Conservation (phyloP, 2,113 vertebrate species). For the Phocoena sinus region DNA sequence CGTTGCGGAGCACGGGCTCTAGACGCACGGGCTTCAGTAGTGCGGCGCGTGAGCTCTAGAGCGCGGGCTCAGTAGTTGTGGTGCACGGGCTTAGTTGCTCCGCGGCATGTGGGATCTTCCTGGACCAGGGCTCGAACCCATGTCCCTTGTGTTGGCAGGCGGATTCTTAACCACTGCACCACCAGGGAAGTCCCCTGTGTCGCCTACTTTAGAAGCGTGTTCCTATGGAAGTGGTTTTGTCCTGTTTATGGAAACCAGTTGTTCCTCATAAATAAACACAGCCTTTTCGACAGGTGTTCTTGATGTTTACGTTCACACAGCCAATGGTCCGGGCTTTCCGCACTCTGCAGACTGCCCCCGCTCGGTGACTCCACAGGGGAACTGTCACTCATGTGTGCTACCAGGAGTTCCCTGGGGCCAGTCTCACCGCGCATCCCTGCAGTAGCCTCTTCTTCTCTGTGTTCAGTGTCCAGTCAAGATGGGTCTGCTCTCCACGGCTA, state of each 20-base stretch:
- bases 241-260: neutral
- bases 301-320: neutral
- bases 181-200: no score
- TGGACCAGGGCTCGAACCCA: no score
- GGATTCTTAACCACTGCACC: no score
- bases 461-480: neutral
- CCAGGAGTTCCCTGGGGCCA: fast-evolving
- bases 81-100: no score
- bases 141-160: no score
- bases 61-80: no score
- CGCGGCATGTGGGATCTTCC: no score
- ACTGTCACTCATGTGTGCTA: neutral
- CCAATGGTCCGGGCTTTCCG: neutral
- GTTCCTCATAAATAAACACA: neutral
- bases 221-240: neutral
- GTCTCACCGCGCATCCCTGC: neutral
- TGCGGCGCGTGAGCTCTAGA: no score
- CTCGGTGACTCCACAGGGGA: no score
- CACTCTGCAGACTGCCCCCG: fast-evolving
- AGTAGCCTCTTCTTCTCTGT: neutral
- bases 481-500: no score
- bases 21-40: no score
- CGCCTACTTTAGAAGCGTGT: neutral
- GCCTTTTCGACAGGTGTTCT: neutral
- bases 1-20: no score